Percentiles rank a stretch among this genome's conserved stretches.
Evolutionary conservation across 2,888 invertebrate species (phyloP).

Genomic region (Apamea sordens): DNA sequence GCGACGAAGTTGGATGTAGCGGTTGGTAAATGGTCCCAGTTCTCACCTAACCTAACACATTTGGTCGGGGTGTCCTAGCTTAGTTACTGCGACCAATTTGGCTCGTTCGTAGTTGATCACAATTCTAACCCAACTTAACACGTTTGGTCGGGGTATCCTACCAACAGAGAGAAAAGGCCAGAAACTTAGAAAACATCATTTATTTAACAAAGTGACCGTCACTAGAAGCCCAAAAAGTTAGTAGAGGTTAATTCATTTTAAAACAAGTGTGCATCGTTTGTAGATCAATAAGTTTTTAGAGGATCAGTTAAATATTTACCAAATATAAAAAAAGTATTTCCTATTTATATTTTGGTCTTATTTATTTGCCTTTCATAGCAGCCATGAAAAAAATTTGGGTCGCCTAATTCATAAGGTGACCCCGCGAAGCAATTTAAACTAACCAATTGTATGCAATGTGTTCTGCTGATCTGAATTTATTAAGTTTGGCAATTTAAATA

Average conservation of each 20-base stretch:
- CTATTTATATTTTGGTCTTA: too few species aligned
- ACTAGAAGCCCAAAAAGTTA: not conserved
- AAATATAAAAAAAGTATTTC: too few species aligned
- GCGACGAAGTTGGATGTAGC: not conserved
- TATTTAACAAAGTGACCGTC: too few species aligned
- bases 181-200: not conserved
- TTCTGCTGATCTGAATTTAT: conserved; percentile 15
- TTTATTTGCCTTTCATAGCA: not conserved
- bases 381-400: conserved; percentile 46
- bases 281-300: not conserved
- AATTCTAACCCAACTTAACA: not conserved
- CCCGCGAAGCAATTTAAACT: conserved; percentile 45
- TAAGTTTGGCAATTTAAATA: conserved; percentile 21
- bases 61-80: not conserved
- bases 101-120: too few species aligned
- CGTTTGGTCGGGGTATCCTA: too few species aligned
- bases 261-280: not conserved
- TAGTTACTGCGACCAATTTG: not conserved
- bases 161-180: not conserved
- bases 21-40: not conserved
- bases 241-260: not conserved
- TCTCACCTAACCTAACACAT: not conserved
- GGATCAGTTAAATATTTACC: too few species aligned
- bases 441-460: conserved; percentile 37
- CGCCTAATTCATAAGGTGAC: conserved; percentile 42